Percentiles rank a stretch among this genome's conserved stretches.
These are phyloP conservation scores for Erythrocercus mccallii DNA, from an alignment of 2,113 vertebrate genomes.

Conservation along the genomic window DNA sequence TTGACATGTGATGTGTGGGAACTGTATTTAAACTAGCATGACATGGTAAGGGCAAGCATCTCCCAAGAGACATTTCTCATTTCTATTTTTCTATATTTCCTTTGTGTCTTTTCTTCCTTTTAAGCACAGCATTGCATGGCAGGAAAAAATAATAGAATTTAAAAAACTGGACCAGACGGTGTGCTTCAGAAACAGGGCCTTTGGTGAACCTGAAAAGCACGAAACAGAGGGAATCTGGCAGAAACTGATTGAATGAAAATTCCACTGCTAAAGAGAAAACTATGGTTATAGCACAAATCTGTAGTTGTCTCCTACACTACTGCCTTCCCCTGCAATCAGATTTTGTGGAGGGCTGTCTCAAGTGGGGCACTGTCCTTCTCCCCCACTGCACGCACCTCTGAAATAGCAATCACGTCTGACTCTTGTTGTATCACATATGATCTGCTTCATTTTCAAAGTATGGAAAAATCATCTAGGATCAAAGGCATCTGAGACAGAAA, in stretches of 20 bases:
- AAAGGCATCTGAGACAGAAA: neutral
- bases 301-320: neutral
- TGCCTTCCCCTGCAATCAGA: neutral
- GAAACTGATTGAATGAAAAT: neutral
- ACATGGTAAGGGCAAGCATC: slow-evolving; percentile 10
- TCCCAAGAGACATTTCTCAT: slow-evolving; percentile 1
- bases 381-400: neutral
- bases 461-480: neutral
- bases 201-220: neutral
- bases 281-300: neutral
- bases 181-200: neutral
- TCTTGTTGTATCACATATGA: neutral
- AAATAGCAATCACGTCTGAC: neutral
- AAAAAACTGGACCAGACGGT: neutral
- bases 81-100: slow-evolving; percentile 16
- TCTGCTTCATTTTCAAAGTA: neutral
- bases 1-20: slow-evolving; percentile 37
- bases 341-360: neutral
- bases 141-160: neutral
- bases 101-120: slow-evolving; percentile 12
- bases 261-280: neutral
- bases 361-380: neutral
- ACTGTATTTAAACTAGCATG: slow-evolving; percentile 48
- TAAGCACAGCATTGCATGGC: neutral
- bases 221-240: neutral